phyloP scores from a whole-genome alignment of 2,797 vertebrate species.

The Gymnothorax javanicus region DNA sequence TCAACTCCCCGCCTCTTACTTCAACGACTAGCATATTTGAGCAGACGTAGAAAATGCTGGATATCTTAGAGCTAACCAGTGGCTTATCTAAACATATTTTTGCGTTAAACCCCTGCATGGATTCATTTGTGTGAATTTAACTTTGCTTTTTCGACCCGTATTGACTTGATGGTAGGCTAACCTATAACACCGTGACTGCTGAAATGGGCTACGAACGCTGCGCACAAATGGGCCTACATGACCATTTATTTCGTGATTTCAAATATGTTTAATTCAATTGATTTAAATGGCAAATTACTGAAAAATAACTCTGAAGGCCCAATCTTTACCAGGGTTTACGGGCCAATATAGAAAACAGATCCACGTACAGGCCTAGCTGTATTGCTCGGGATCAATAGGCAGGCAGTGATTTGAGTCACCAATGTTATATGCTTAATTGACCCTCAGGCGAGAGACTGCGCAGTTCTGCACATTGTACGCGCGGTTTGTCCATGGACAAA shows the following conservation, averaged over 20 bases:
- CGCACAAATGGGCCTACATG: not conserved
- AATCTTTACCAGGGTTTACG: not conserved
- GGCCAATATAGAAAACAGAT: slow-evolving; percentile 6
- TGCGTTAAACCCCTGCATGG: not conserved
- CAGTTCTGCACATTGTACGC: slow-evolving; percentile 27
- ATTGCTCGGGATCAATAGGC: slow-evolving; percentile 18
- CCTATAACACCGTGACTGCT: too few species aligned
- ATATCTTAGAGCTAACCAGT: not conserved
- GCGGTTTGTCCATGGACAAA: slow-evolving; percentile 22
- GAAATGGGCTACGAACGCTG: not conserved
- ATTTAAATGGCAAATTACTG: not conserved
- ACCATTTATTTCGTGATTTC: not conserved
- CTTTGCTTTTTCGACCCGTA: not conserved
- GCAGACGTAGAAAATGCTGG: not conserved
- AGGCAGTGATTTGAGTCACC: not conserved
- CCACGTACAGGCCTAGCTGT: not conserved
- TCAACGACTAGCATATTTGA: not conserved
- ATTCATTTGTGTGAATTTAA: not conserved
- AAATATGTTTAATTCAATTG: too few species aligned
- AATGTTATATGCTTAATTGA: slow-evolving; percentile 25
- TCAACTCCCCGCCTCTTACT: not conserved
- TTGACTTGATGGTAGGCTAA: too few species aligned
- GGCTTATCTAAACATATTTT: not conserved
- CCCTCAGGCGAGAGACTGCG: slow-evolving; percentile 5
- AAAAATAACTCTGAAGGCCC: not conserved